A percentile compares a stretch with the other conserved stretches of the same genome.
These are phyloP conservation scores for Perithous albicinctus DNA, from an alignment of 2,888 invertebrate genomes.

Conservation along the genomic window DNA sequence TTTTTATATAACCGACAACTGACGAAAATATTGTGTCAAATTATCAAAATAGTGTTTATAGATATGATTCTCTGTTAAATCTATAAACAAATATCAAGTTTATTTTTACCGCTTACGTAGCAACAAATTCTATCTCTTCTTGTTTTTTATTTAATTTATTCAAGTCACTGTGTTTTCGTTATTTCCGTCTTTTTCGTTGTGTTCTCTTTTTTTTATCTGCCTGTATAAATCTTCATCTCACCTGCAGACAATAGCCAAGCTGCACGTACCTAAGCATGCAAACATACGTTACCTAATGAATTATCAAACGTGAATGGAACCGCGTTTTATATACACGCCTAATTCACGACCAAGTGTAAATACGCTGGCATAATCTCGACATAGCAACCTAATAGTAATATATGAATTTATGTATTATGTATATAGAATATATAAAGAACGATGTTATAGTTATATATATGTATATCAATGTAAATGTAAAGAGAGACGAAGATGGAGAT, in stretches of 20 bases:
- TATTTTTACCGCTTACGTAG: constrained; percentile 76
- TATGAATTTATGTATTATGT: constrained; percentile 58
- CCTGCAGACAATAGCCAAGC: constrained; percentile 60
- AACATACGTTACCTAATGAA: constrained; percentile 70
- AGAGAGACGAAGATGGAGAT: constrained; percentile 46
- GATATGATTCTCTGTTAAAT: too few species aligned
- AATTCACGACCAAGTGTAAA: constrained; percentile 70
- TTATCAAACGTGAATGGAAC: constrained; percentile 58
- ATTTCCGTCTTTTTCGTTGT: constrained; percentile 7
- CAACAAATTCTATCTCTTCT: constrained; percentile 74
- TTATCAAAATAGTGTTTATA: too few species aligned
- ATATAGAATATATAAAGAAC: constrained; percentile 38
- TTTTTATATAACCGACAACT: too few species aligned
- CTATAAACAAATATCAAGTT: too few species aligned
- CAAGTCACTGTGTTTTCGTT: background rate
- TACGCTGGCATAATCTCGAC: constrained; percentile 57
- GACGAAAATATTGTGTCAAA: too few species aligned
- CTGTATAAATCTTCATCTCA: constrained; percentile 38
- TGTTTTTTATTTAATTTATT: constrained; percentile 39
- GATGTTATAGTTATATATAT: constrained; percentile 44
- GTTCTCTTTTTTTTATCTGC: constrained; percentile 17
- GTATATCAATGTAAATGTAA: constrained; percentile 49
- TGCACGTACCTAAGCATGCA: constrained; percentile 71
- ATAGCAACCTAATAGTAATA: constrained; percentile 69
- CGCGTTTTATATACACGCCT: constrained; percentile 67